These are phyloP conservation scores for Bombus haemorrhoidalis DNA, from an alignment of 1,140 invertebrate genomes.

Conservation along the genomic window DNA sequence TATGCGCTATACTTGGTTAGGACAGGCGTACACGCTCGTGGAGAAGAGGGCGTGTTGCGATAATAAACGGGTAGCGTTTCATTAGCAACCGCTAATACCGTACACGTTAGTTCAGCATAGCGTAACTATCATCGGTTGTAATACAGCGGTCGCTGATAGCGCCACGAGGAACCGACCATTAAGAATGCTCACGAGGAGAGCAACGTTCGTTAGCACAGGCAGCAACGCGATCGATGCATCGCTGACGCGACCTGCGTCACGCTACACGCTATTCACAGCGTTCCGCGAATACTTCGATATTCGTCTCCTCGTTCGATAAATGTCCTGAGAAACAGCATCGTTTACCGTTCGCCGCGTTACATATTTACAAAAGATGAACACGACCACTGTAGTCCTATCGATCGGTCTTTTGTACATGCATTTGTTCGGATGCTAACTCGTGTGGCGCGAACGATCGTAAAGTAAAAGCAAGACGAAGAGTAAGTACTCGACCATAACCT, in stretches of 20 bases:
- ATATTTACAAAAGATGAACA: background rate
- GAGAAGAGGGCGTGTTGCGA: conserved; percentile 27
- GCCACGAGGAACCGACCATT: conserved; percentile 53
- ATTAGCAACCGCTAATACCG: conserved; percentile 67
- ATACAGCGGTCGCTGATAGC: conserved; percentile 55
- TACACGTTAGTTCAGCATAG: conserved; percentile 63
- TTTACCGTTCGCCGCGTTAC: background rate
- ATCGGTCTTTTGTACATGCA: background rate
- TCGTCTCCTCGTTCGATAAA: background rate
- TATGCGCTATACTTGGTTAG: conserved; percentile 50
- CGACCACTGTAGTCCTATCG: background rate
- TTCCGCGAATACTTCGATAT: background rate
- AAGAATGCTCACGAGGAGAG: conserved; percentile 57
- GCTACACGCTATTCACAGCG: conserved; percentile 11
- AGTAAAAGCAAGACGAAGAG: background rate
- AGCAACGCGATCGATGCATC: background rate
- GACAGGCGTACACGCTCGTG: conserved; percentile 22
- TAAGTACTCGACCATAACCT: background rate
- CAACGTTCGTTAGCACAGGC: conserved; percentile 53
- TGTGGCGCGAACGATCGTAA: background rate
- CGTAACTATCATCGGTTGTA: conserved; percentile 66
- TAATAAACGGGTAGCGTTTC: conserved; percentile 65
- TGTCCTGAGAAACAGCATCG: background rate
- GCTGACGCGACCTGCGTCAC: conserved; percentile 31
- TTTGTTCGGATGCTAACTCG: background rate